Base-by-base conservation (phyloP, 1,140 invertebrate species). In the Chironomus tepperi region DNA sequence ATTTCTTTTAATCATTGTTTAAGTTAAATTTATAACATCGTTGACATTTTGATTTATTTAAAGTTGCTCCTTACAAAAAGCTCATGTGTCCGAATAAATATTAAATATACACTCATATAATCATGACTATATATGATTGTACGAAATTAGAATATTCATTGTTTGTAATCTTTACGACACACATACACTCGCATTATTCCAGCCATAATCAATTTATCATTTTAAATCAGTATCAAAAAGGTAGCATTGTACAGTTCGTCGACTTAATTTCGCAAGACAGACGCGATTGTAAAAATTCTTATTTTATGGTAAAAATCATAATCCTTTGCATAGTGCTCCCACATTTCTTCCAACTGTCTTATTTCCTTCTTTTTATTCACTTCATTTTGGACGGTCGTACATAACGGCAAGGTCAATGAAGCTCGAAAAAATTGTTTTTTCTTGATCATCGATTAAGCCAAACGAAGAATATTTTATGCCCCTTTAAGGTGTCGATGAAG, bases 241-340 rank as follows among this genome's bases (percentile, higher is more conserved):
- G 47, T n/a, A 57, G 47, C 47, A 57, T 57, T 57, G 47, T 57
- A 57, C 47, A 57, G 47, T 57, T 57, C 47, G n/a, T 57, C 47
- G 47, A 57, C 47, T 57, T 57, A 57, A 57, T 57, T 57, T 57
- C 12, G 12, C 47, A n/a, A 57, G 47, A 57, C 47, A 57, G 47
- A n/a, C 47, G 10, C 3, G n/a, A n/a, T 57, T 57, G 12, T 57
- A 15, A 57, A 57, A 57, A 57, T 12, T 12, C 12, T 57, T 57
- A 57, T 12, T 15, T 57, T 57, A 57, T 57, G 12, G 8, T 57
- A 12, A 57, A n/a, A 57, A 57, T 15, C 47, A 57, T 57, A 57
- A 57, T 57, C 47, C n/a, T 57, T 15, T 15, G n/a, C 1, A 5
- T n/a, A n/a, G 10, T 57, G 47, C 12, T 57, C 24, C 24, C 24